A percentile compares a stretch with the other conserved stretches of the same genome.
phyloP scores from a whole-genome alignment of 2,888 invertebrate genomes.

The Nemurella pictetii region DNA sequence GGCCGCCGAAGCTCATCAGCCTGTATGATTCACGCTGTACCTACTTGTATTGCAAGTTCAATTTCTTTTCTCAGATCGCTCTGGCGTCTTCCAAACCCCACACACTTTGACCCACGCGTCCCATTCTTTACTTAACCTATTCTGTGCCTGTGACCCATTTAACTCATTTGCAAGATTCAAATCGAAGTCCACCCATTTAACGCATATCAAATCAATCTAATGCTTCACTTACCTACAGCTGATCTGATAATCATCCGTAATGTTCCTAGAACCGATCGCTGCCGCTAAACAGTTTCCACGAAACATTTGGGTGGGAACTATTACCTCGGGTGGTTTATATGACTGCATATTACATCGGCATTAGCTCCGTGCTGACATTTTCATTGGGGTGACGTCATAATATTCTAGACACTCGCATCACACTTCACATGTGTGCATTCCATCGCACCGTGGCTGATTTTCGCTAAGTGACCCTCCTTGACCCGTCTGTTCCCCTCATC shows the following conservation, averaged over 20 bases:
- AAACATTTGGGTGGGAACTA: background rate
- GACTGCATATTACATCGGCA: background rate
- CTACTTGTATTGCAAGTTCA: no score
- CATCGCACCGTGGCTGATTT: background rate
- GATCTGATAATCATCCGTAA: background rate
- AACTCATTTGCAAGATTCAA: background rate
- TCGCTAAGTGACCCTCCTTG: slow-evolving; percentile 27
- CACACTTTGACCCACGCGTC: no score
- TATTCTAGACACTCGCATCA: background rate
- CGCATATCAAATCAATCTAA: background rate
- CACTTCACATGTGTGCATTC: background rate
- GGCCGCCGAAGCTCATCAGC: no score
- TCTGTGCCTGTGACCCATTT: background rate
- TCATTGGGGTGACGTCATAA: background rate
- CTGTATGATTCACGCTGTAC: no score
- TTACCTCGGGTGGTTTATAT: background rate
- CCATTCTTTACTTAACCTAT: no score
- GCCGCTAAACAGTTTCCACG: background rate
- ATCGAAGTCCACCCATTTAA: background rate
- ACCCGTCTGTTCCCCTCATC: slow-evolving; percentile 16
- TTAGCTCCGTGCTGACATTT: slow-evolving; percentile 1
- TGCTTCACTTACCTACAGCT: background rate
- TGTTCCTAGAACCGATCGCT: background rate
- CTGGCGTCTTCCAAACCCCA: no score
- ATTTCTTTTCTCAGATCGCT: no score